Evolutionary conservation across 2,888 invertebrate species (phyloP), one percentile per base, ranked within the genome.

Genomic region (Julus scandinavius): DNA sequence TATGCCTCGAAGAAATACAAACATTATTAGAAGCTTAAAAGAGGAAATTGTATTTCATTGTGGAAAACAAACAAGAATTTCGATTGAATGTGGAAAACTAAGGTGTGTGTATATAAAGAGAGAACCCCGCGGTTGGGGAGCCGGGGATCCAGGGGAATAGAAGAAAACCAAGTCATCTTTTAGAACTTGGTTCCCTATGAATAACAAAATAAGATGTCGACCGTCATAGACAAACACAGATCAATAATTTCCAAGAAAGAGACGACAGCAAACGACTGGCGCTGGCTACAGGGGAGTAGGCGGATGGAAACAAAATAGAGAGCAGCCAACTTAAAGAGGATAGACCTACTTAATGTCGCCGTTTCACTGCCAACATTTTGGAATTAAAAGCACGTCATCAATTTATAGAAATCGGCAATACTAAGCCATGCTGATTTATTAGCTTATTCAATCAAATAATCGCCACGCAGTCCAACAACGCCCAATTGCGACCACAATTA

Each of bases 221-320:
- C 63, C 63, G 63, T 20, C 63, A 72, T 72, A 72, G 63, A 72
- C 63, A 72, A 72, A 72, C 63, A 72, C 63, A 72, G 45, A 85
- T 85, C 85, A 45, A 85, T 85, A 85, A 45, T 85, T 85, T 85
- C 85, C 85, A 85, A 85, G 85, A 85, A 85, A 85, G 40, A n/a
- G 45, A 45, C 85, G 45, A 40, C 85, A 45, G 45, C 85, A 85
- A 72, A 85, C 85, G 85, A 45, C 85, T 41, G 20, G 84, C 41
- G 41, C 84, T 41, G 84, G 40, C 20, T 29, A 38, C 9, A 84
- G 84, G 29, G 85, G 85, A 85, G 85, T 85, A 45, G 85, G 85
- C 41, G 45, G 41, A 85, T 41, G 15, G 63, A 72, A 72, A 72
- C 63, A 58, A 58, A 58, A 58, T 58, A 58, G 58, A 58, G 58